These are phyloP conservation scores for Picus viridis DNA, from an alignment of 2,797 vertebrate species.

Conservation along the genomic window DNA sequence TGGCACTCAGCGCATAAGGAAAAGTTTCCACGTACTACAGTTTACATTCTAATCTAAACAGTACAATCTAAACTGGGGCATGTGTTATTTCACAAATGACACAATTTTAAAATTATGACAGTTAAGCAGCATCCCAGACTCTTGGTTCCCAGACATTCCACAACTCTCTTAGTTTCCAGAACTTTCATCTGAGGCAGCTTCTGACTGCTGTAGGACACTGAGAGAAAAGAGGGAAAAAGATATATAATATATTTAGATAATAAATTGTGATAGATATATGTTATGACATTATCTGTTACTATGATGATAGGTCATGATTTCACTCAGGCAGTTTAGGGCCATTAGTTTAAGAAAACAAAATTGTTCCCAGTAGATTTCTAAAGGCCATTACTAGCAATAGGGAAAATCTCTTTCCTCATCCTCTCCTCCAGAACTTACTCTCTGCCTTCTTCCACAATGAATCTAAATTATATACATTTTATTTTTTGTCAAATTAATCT, in stretches of 20 bases:
- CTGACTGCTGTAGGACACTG: not conserved
- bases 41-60: slow-evolving; percentile 65
- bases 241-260: slow-evolving; percentile 32
- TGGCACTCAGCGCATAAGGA: not conserved
- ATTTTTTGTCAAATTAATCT: not conserved
- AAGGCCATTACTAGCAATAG: not conserved
- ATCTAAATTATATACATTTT: not conserved
- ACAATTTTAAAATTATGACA: slow-evolving; percentile 47
- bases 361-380: slow-evolving; percentile 38
- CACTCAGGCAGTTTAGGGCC: slow-evolving; percentile 19
- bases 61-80: slow-evolving; percentile 40
- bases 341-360: slow-evolving; percentile 41
- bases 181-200: slow-evolving; percentile 32
- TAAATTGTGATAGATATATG: slow-evolving; percentile 53
- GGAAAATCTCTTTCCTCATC: slow-evolving; percentile 28
- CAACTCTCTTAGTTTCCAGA: slow-evolving; percentile 15
- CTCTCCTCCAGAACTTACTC: not conserved
- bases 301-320: slow-evolving; percentile 14
- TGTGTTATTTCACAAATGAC: slow-evolving; percentile 64
- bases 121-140: slow-evolving; percentile 38
- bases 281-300: slow-evolving; percentile 55
- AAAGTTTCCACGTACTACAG: slow-evolving; percentile 61
- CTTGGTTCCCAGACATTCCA: slow-evolving; percentile 58
- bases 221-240: slow-evolving; percentile 19
- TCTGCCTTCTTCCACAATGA: not conserved